Base-by-base conservation (phyloP, 2,797 vertebrate species). In the Chaunax sp. region DNA sequence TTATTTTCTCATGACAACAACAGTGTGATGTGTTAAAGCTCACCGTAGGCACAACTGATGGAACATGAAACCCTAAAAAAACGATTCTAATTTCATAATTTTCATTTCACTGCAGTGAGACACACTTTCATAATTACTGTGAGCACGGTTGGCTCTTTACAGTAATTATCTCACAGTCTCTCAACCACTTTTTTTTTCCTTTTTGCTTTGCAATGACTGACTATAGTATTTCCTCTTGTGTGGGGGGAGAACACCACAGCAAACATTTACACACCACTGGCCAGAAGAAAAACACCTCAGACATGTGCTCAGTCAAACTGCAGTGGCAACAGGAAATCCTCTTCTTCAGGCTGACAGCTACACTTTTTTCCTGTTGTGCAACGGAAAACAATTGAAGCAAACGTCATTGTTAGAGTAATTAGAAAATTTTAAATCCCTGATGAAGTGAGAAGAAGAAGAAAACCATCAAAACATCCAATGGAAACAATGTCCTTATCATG, bases 251-350 rank as follows among this genome's bases (percentile, higher is more conserved):
- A 60, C 78, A 81, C 81, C 72, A 38, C 63, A 49, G 57, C 25
- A 47, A 26, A 79, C 66, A 72, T 80, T 79, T 20, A 73, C 72
- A 51, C 40, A 55, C 65, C 28, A 20, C 80, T 79, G 79, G 81
- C 82, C 88, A 83, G 82, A 90, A 89, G 67, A 45, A 84, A 83
- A 75, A 57, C 74, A 79, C 61, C 38, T 78, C 69, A 76, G 45
- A 59, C 47, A 26, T 37, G 45, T 58, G 45, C n/a, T 12, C 54
- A 11, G 57, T 41, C 30, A 64, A 54, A 50, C 26, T 50, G 30
- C 37, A 19, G 37, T 6, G n/a, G 62, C 82, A 68, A 82, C 80
- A 83, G 85, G 82, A 88, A 90, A 83, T 81, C 54, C 67, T 46
- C n/a, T n/a, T n/a, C n/a, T 51, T 41, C 38, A 47, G 30, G 8